Conservation (phyloP, 2,888 invertebrate species). For the Papilio gigon region DNA sequence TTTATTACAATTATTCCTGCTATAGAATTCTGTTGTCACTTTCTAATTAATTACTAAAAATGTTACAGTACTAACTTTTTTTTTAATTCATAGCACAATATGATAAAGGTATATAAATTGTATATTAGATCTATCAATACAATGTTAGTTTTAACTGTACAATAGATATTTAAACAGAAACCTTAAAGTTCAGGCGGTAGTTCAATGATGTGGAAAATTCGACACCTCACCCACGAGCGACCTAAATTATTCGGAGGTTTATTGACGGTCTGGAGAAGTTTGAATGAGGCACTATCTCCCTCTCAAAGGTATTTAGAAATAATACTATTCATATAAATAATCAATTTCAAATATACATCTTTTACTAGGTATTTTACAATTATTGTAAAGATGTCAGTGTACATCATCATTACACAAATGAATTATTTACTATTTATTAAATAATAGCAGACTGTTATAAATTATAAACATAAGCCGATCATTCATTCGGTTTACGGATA, state of each 20-base stretch:
- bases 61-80: too few relatives aligned
- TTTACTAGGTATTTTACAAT: too few relatives aligned
- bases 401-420: too few relatives aligned
- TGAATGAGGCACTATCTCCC: slow-evolving; percentile 50
- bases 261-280: slow-evolving; percentile 62
- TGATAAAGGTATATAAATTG: not conserved
- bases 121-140: not conserved
- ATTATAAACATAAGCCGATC: not conserved
- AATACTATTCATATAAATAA: not conserved
- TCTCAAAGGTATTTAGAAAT: slow-evolving; percentile 21
- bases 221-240: slow-evolving; percentile 70
- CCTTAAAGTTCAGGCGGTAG: slow-evolving; percentile 62
- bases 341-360: too few relatives aligned
- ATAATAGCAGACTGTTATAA: too few relatives aligned
- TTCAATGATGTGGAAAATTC: slow-evolving; percentile 78
- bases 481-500: slow-evolving; percentile 1
- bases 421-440: too few relatives aligned
- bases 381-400: too few relatives aligned
- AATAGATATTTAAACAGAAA: slow-evolving; percentile 48
- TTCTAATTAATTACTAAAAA: too few relatives aligned
- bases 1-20: too few relatives aligned
- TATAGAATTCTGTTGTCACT: too few relatives aligned
- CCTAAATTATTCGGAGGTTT: slow-evolving; percentile 69
- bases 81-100: too few relatives aligned
- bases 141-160: not conserved